A percentile compares a stretch with the other conserved stretches of the same genome.
Evolutionary conservation across 2,113 vertebrate species (phyloP).

Genomic region (Aegotheles bennettii): DNA sequence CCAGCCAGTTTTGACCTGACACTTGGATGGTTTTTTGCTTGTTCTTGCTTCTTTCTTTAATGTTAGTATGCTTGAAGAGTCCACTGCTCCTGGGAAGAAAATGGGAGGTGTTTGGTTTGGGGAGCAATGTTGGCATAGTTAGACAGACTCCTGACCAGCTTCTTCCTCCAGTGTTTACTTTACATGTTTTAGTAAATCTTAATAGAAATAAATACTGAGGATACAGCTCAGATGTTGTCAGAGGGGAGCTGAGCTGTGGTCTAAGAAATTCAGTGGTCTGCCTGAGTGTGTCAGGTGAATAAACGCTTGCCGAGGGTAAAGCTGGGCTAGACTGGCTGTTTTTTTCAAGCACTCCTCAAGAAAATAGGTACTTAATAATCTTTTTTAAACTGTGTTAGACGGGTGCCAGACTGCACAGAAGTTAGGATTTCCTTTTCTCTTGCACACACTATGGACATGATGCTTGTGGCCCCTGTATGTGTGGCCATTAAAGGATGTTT

Average conservation of each 20-base stretch:
- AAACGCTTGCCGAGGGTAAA: not conserved
- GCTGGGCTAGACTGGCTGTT: not conserved
- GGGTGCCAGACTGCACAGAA: not conserved
- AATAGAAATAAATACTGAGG: not conserved
- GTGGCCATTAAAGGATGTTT: not conserved
- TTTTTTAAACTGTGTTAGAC: not conserved
- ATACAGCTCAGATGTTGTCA: not conserved
- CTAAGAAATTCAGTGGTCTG: not conserved
- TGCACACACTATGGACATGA: slow-evolving; percentile 19
- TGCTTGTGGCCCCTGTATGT: slow-evolving; percentile 8
- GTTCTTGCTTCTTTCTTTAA: not conserved
- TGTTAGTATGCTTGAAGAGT: not conserved
- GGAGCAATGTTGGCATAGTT: not conserved
- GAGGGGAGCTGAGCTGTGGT: not conserved
- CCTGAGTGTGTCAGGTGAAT: not conserved
- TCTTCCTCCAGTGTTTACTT: not conserved
- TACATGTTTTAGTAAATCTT: not conserved
- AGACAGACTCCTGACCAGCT: not conserved
- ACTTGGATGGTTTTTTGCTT: not conserved
- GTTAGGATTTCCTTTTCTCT: not conserved
- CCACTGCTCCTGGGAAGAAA: not conserved
- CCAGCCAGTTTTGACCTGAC: not conserved
- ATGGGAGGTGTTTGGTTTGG: not conserved
- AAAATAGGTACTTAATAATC: not conserved
- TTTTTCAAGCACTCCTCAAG: not conserved